Percentiles rank a stretch among this genome's conserved stretches.
Conservation (phyloP, 2,888 invertebrate genomes). For the Xanthia icteritia region DNA sequence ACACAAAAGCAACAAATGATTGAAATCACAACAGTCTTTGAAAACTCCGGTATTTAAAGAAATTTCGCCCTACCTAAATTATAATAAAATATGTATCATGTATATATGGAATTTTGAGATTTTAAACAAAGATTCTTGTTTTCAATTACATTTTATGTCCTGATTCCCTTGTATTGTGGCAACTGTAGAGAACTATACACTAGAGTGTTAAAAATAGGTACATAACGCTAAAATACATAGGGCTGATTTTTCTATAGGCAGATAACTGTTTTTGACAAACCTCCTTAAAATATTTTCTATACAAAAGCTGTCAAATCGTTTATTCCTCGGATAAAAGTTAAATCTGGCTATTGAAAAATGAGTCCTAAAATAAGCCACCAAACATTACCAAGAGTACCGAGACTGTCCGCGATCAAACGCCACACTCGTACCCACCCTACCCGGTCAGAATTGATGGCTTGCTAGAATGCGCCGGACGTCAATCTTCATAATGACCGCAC, state of each 20-base stretch:
- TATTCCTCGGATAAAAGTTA: not conserved
- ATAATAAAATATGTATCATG: too few relatives aligned
- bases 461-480: constrained; percentile 73
- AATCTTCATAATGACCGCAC: constrained; percentile 80
- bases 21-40: not conserved
- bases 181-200: not conserved
- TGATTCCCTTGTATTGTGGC: not conserved
- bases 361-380: too few relatives aligned
- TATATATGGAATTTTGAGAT: too few relatives aligned
- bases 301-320: not conserved
- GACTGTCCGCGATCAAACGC: constrained; percentile 33
- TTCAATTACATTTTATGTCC: not conserved
- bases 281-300: too few relatives aligned
- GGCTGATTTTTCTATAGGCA: not conserved
- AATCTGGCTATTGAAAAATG: too few relatives aligned
- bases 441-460: constrained; percentile 77
- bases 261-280: not conserved
- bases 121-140: not conserved
- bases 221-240: not conserved
- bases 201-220: not conserved
- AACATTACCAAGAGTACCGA: not conserved
- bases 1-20: not conserved
- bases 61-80: too few relatives aligned
- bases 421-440: constrained; percentile 27
- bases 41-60: too few relatives aligned